These are phyloP conservation scores for Aleiodes testaceus DNA, from an alignment of 2,888 invertebrate genomes.

Conservation along the genomic window DNA sequence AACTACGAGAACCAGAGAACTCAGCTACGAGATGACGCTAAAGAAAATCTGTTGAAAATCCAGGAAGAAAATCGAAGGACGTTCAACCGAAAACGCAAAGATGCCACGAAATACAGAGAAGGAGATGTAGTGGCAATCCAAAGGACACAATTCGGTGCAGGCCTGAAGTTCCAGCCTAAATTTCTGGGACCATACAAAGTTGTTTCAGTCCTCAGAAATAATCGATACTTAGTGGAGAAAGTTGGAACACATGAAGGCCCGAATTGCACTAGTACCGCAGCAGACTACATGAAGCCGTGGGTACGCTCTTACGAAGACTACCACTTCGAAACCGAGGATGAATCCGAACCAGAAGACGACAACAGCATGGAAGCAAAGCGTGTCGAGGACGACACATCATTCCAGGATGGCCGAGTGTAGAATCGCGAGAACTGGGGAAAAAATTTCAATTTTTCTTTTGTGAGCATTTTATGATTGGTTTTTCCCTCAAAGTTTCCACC, in stretches of 20 bases:
- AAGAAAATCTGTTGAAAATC: constrained; percentile 4
- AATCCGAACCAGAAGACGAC: not conserved
- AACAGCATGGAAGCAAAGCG: not conserved
- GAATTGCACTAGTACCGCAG: constrained; percentile 32
- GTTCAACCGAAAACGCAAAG: constrained; percentile 3
- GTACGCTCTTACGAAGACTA: not conserved
- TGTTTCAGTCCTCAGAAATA: constrained; percentile 25
- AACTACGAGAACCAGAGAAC: constrained; percentile 13
- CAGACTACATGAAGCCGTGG: constrained; percentile 42
- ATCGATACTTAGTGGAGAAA: constrained; percentile 39
- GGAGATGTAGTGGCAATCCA: constrained; percentile 61
- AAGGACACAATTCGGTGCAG: constrained; percentile 63
- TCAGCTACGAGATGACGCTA: constrained; percentile 10
- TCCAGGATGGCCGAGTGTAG: not conserved
- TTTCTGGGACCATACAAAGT: constrained; percentile 59
- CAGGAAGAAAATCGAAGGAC: constrained; percentile 32
- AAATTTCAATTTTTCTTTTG: too few relatives aligned
- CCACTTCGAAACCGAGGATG: too few relatives aligned
- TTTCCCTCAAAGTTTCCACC: too few relatives aligned
- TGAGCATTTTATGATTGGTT: too few relatives aligned
- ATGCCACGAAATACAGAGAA: constrained; percentile 17
- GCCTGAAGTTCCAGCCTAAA: constrained; percentile 53
- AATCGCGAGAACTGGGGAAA: constrained; percentile 8
- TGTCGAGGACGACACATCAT: not conserved
- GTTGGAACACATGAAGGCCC: constrained; percentile 41